These are phyloP conservation scores for Ciconia nigra DNA, from an alignment of 2,797 vertebrate genomes.

Conservation along the genomic window DNA sequence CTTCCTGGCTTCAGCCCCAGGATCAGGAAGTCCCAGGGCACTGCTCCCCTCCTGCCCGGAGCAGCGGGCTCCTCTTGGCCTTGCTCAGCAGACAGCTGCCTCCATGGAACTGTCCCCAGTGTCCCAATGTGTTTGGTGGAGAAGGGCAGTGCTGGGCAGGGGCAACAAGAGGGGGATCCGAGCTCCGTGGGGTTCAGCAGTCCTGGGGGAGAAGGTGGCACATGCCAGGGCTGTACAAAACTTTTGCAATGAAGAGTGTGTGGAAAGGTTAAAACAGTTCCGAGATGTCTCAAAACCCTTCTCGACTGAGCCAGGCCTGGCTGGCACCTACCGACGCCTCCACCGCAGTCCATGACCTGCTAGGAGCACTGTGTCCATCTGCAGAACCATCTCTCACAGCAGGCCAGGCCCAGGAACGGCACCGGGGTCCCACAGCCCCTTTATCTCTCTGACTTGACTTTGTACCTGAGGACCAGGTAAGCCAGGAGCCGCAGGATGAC, in stretches of 20 bases:
- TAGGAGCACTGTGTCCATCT: not conserved
- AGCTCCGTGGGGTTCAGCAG: not conserved
- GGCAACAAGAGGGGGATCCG: not conserved
- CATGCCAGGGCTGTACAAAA: conserved; percentile 50
- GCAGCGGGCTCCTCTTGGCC: not conserved
- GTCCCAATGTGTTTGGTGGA: not conserved
- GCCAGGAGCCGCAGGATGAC: conserved; percentile 89
- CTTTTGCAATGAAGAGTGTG: conserved; percentile 47
- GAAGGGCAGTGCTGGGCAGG: not conserved
- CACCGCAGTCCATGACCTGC: not conserved
- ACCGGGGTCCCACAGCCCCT: not conserved
- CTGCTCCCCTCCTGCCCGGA: not conserved
- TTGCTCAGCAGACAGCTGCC: not conserved
- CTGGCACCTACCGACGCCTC: not conserved
- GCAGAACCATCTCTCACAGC: not conserved
- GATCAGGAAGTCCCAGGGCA: not conserved
- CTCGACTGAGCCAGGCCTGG: conserved; percentile 56
- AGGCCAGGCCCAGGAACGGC: not conserved
- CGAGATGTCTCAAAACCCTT: conserved; percentile 63
- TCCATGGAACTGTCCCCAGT: accelerated
- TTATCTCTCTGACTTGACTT: conserved; percentile 95
- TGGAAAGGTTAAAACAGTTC: conserved; percentile 78
- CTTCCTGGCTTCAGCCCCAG: not conserved
- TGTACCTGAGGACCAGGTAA: conserved; percentile 94
- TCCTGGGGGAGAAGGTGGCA: not conserved